Percentiles rank a stretch among this genome's conserved stretches.
phyloP scores from a whole-genome alignment of 2,888 invertebrate species.

The Cataglyphis altisquamis region DNA sequence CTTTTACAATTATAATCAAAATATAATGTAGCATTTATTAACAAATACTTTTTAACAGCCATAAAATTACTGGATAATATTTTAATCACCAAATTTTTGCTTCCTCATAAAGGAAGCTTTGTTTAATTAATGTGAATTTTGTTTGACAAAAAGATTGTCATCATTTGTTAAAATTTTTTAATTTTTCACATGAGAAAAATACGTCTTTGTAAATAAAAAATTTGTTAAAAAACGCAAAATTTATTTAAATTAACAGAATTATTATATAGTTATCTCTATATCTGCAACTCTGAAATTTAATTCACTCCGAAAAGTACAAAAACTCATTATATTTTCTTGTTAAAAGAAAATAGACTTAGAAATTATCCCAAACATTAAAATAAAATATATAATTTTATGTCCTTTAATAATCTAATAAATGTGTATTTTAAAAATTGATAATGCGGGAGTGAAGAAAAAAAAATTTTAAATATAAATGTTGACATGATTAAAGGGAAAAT shows the following conservation, averaged over 20 bases:
- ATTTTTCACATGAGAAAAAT: background rate
- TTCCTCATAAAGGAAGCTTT: no score
- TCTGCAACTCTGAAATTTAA: background rate
- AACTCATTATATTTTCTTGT: background rate
- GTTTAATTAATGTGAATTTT: background rate
- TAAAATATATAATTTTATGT: background rate
- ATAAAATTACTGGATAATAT: background rate
- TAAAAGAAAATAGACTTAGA: background rate
- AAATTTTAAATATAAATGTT: background rate
- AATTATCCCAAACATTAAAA: background rate
- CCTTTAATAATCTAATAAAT: conserved; percentile 13
- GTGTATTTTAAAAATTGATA: background rate
- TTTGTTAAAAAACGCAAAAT: conserved; percentile 1
- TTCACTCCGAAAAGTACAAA: background rate
- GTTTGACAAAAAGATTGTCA: background rate
- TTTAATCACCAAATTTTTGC: background rate
- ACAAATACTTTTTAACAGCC: background rate
- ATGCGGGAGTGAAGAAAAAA: background rate
- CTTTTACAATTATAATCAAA: background rate
- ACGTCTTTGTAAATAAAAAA: conserved; percentile 3
- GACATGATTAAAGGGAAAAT: background rate
- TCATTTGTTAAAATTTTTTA: background rate
- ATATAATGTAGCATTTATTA: background rate
- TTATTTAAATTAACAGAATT: background rate
- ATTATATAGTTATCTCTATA: background rate